These are phyloP conservation scores for Phocoena phocoena DNA, from an alignment of 2,113 vertebrate species.

Conservation along the genomic window DNA sequence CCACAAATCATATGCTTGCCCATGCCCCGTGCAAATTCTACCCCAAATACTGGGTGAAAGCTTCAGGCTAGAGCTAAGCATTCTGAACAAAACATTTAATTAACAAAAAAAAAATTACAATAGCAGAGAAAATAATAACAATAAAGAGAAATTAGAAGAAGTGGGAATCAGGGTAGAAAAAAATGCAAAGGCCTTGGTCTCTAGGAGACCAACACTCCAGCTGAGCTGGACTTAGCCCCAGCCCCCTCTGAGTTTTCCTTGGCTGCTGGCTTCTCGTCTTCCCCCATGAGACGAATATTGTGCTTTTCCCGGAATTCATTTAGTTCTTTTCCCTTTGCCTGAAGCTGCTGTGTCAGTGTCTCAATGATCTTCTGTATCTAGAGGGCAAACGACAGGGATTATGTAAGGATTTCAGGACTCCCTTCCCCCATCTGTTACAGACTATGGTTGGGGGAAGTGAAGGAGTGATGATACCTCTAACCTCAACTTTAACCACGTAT, in stretches of 20 bases:
- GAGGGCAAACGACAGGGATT: neutral
- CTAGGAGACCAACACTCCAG: conserved; percentile 94
- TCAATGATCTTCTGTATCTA: conserved; percentile 91
- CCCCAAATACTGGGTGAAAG: neutral
- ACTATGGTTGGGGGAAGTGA: neutral
- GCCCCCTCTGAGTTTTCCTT: conserved; percentile 86
- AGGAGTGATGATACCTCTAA: neutral
- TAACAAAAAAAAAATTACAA: conserved; percentile 78
- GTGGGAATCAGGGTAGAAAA: conserved; percentile 31
- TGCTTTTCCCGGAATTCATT: conserved; percentile 95
- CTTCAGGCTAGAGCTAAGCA: conserved; percentile 45
- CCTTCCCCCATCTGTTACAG: neutral
- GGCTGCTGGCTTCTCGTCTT: conserved; percentile 88
- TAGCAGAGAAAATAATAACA: conserved; percentile 66
- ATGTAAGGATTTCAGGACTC: neutral
- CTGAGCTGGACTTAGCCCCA: conserved; percentile 85
- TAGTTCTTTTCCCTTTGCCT: conserved; percentile 92
- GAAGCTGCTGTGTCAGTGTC: conserved; percentile 90
- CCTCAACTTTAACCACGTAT: neutral
- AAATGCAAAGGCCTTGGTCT: neutral
- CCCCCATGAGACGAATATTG: conserved; percentile 94
- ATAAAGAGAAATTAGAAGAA: conserved; percentile 36
- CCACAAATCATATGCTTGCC: neutral
- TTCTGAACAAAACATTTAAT: conserved; percentile 82
- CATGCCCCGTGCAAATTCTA: neutral